Evolutionary conservation across 2,797 vertebrate species (phyloP), one percentile per base, ranked within the genome.

Genomic region (Miichthys miiuy): DNA sequence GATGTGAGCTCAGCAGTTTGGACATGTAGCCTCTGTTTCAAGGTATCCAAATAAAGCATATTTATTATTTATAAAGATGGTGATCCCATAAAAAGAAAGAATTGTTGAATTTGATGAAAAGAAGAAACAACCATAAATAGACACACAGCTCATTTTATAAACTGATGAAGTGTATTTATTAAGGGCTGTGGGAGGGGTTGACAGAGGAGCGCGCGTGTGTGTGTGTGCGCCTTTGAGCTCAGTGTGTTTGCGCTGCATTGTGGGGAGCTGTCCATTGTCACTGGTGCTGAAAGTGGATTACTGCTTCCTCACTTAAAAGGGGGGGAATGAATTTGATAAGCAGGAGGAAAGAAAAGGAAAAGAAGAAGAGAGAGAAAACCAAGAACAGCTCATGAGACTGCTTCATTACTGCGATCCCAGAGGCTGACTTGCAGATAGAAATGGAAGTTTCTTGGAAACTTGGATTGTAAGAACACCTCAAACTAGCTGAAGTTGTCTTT

Each of bases 251-350:
- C 78, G 50, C 72, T 84, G 80, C 67, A 57, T 83, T 54, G 71
- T 75, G 77, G 74, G 89, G 91, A 94, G 88, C 91, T 92, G 89
- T 93, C 88, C 89, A 87, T 86, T 87, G 76, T 89, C 86, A 71
- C 78, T 75, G 71, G 92, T 92, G 80, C 93, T 95, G 92, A 93
- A 93, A 90, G 82, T 92, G 73, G 87, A 90, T 91, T 87, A 81
- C 75, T 72, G 84, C 81, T 75, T 81, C 60, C 74, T 75, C 69
- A 68, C 61, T 81, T 81, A 79, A 82, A 68, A 48, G 16, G 41
- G n/a, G 50, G 58, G 65, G 34, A 2, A 23, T 76, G 44, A 74
- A 86, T 82, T 79, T 71, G 70, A 87, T 88, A 89, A 77, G 78
- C 63, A 68, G 58, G 12, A 76, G 66, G 44, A 56, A 75, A 65